A percentile compares a stretch with the other conserved stretches of the same genome.
phyloP scores from a whole-genome alignment of 2,888 invertebrate genomes.

The Cerastoderma edule region DNA sequence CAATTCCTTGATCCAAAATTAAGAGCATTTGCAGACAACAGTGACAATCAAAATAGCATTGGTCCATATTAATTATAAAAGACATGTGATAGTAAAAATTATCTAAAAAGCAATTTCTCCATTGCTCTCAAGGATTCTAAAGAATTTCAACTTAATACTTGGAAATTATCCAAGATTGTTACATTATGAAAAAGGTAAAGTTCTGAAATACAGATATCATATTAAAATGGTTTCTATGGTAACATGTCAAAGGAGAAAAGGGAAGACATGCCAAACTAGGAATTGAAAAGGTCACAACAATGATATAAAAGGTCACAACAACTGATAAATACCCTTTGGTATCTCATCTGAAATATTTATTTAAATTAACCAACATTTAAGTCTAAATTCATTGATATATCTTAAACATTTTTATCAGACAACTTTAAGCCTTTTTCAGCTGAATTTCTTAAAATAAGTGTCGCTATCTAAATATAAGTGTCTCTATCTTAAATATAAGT shows the following conservation, averaged over 20 bases:
- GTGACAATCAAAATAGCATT: too few relatives aligned
- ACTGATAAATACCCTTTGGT: slow-evolving; percentile 51
- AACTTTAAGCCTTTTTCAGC: not conserved
- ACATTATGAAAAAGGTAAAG: not conserved
- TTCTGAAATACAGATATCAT: not conserved
- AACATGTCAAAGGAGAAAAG: not conserved
- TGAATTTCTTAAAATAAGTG: not conserved
- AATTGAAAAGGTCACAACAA: slow-evolving; percentile 1
- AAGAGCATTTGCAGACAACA: too few relatives aligned
- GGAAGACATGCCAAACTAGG: not conserved
- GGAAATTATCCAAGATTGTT: not conserved
- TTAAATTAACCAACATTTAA: not conserved
- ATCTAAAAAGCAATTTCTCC: too few relatives aligned
- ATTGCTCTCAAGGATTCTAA: too few relatives aligned
- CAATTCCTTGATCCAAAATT: too few relatives aligned
- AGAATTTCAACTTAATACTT: not conserved
- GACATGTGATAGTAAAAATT: too few relatives aligned
- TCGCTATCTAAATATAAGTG: not conserved
- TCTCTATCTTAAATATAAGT: not conserved
- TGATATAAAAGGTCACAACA: not conserved
- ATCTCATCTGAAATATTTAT: slow-evolving; percentile 40
- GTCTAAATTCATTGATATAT: not conserved
- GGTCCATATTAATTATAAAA: too few relatives aligned
- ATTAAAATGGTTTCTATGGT: not conserved
- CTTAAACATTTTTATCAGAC: not conserved